Conservation (phyloP, 2,113 vertebrate genomes). For the Empidonax alnorum region DNA sequence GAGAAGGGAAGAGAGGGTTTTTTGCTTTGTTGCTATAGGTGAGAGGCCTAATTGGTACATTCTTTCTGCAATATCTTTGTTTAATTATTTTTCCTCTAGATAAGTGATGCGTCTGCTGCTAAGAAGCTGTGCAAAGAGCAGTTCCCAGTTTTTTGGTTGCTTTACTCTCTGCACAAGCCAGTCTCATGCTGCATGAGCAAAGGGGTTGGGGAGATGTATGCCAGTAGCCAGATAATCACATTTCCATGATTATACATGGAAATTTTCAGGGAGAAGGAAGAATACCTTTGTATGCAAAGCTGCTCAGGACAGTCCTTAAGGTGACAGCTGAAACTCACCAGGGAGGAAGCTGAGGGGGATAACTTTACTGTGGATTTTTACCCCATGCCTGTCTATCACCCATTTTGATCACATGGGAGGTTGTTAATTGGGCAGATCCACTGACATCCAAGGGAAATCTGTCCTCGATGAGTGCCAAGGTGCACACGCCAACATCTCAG, state of each 20-base stretch:
- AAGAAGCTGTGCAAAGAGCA: not conserved
- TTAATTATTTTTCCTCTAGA: not conserved
- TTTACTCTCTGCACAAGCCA: not conserved
- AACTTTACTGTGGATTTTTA: not conserved
- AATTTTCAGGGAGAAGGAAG: not conserved
- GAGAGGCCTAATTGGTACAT: not conserved
- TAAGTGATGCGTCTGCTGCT: not conserved
- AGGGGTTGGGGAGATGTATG: not conserved
- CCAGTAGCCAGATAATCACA: not conserved
- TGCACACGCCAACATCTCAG: rapidly evolving
- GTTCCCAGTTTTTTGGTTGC: not conserved
- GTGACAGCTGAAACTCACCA: not conserved
- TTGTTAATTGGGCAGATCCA: not conserved
- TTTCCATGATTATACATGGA: not conserved
- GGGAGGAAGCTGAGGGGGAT: not conserved
- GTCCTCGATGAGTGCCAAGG: not conserved
- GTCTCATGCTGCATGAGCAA: not conserved
- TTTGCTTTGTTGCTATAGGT: not conserved
- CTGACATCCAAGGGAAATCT: not conserved
- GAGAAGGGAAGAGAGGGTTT: not conserved
- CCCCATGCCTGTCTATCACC: not conserved
- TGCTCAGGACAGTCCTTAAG: not conserved
- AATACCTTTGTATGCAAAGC: not conserved
- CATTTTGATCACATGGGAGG: not conserved
- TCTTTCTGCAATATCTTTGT: not conserved